phyloP scores from a whole-genome alignment of 2,888 invertebrate species.

The Sinohyriopsis cumingii region DNA sequence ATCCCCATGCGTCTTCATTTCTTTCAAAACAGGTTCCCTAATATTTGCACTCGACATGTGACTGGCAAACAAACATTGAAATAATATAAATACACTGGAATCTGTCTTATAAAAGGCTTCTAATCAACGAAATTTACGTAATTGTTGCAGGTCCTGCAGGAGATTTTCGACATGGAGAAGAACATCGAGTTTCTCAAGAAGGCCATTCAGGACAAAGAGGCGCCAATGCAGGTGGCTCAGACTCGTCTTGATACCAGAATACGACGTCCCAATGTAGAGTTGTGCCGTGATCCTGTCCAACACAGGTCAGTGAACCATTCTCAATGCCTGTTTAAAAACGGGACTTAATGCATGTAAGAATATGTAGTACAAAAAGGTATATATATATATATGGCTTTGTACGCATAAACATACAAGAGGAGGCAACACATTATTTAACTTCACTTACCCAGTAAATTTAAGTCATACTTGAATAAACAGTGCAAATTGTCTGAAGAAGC shows the following conservation, averaged over 20 bases:
- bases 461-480: too few relatives aligned
- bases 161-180: constrained; percentile 94
- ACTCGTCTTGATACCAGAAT: constrained; percentile 91
- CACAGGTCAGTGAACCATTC: constrained; percentile 77
- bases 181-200: constrained; percentile 91
- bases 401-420: background rate
- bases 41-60: too few relatives aligned
- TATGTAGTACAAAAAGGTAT: too few relatives aligned
- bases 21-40: too few relatives aligned
- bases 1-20: too few relatives aligned
- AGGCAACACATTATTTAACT: too few relatives aligned
- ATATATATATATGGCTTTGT: background rate
- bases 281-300: constrained; percentile 90
- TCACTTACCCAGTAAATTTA: too few relatives aligned
- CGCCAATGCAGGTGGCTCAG: constrained; percentile 77
- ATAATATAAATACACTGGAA: too few relatives aligned
- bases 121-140: background rate
- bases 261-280: constrained; percentile 90
- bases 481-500: too few relatives aligned
- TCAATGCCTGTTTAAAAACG: background rate
- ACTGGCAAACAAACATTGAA: too few relatives aligned
- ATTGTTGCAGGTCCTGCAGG: constrained; percentile 84
- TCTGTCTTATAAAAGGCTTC: too few relatives aligned
- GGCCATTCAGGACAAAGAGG: constrained; percentile 87
- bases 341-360: background rate